These are phyloP conservation scores for Zelostemma sp. DNA, from an alignment of 1,140 invertebrate genomes.

Conservation along the genomic window DNA sequence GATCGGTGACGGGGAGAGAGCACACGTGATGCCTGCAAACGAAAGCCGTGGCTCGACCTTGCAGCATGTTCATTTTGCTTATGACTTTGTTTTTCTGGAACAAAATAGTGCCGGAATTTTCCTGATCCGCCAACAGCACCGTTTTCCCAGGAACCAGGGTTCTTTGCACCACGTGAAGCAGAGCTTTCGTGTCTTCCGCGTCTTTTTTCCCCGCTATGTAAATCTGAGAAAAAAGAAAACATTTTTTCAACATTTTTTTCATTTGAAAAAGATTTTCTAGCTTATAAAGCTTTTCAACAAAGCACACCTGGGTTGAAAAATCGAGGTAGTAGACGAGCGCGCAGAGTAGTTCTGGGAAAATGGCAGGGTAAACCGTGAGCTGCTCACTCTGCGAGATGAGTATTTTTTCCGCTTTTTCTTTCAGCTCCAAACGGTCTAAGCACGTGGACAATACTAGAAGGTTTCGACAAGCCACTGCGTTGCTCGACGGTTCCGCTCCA, in stretches of 20 bases:
- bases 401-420: slow-evolving; percentile 74
- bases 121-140: slow-evolving; percentile 76
- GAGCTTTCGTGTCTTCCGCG: slow-evolving; percentile 76
- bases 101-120: slow-evolving; percentile 48
- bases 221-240: slow-evolving; percentile 70
- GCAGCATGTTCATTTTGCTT: slow-evolving; percentile 63
- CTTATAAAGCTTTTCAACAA: no score
- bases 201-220: slow-evolving; percentile 76
- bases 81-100: slow-evolving; percentile 58
- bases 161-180: slow-evolving; percentile 77
- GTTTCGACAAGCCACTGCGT: slow-evolving; percentile 90
- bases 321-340: slow-evolving; percentile 79
- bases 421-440: slow-evolving; percentile 73
- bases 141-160: slow-evolving; percentile 80
- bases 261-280: no score
- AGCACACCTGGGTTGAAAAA: slow-evolving; percentile 77
- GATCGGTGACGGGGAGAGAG: slow-evolving; percentile 81
- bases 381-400: slow-evolving; percentile 76
- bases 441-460: slow-evolving; percentile 80
- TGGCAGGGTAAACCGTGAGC: slow-evolving; percentile 73
- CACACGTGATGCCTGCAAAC: slow-evolving; percentile 86
- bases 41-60: slow-evolving; percentile 79
- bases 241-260: not conserved
- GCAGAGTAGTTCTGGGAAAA: slow-evolving; percentile 85
- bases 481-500: slow-evolving; percentile 92